Evolutionary conservation across 2,113 vertebrate genomes (phyloP).

Genomic region (Sciurus niger): DNA sequence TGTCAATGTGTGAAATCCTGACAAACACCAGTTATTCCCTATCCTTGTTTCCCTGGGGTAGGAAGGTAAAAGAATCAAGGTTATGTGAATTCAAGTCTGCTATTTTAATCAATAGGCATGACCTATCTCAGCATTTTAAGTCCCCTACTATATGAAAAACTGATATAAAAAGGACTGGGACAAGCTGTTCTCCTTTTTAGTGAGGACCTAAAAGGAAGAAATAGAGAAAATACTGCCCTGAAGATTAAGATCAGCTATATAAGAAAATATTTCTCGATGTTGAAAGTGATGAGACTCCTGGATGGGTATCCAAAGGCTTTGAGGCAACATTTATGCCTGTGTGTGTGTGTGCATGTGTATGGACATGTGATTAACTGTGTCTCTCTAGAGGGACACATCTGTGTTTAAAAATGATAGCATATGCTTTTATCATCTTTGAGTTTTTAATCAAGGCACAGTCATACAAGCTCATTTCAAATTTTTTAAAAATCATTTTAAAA

Average conservation of each 20-base stretch:
- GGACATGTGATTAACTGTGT: not conserved
- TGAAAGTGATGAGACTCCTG: constrained; percentile 51
- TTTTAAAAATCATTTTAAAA: constrained; percentile 54
- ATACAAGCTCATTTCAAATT: constrained; percentile 26
- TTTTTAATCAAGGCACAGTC: constrained; percentile 59
- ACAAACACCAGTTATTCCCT: not conserved
- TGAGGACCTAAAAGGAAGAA: constrained; percentile 52
- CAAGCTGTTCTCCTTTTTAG: constrained; percentile 53
- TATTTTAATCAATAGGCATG: constrained; percentile 34
- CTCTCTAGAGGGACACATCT: constrained; percentile 40
- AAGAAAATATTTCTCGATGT: constrained; percentile 35
- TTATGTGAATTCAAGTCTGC: constrained; percentile 40
- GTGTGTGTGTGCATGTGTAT: not conserved
- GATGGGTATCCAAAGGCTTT: not conserved
- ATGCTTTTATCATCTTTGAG: constrained; percentile 64
- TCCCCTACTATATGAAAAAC: constrained; percentile 30
- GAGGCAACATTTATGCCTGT: not conserved
- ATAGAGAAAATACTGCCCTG: constrained; percentile 31
- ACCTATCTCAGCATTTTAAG: constrained; percentile 16
- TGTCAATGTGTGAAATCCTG: constrained; percentile 28
- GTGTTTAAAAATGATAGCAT: constrained; percentile 62
- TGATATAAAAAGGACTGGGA: constrained; percentile 45
- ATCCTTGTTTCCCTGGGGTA: constrained; percentile 2
- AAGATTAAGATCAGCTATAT: constrained; percentile 64
- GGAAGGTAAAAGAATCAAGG: constrained; percentile 37